Base-by-base conservation (phyloP, 2,113 vertebrate genomes). In the Bombycilla garrulus region DNA sequence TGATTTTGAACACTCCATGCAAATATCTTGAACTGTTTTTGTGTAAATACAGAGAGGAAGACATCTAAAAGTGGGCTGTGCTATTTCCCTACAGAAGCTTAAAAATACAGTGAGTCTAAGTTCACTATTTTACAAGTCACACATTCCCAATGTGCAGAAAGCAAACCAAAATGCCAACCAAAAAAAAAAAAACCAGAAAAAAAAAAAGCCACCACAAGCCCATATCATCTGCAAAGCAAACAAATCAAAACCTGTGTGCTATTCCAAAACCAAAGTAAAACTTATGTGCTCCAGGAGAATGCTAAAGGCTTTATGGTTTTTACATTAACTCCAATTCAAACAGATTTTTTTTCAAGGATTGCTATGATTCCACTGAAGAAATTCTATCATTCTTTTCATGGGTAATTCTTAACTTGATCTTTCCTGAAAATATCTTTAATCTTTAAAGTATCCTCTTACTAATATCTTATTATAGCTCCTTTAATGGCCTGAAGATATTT, bases 401-500 rank as follows among this genome's bases (percentile, higher is more conserved):
- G 25, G 29, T 19, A 47, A 57, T 73, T n/a, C 62, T 86, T 70
- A 47, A 45, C 12, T 81, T 57, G 12, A 11, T 87, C 65, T 94
- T 62, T 81, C 48, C 60, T 83, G 33, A 66, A 62, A 70, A 64
- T 31, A 48, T 17, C 38, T 90, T 79, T 38, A 28, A 62, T 72
- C n/a, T n/a, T 91, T 81, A 57, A 35, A 78, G 24, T 48, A 53
- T 73, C 25, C 21, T 84, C 62, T 83, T 78, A 74, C 18, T 77
- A 54, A n/a, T 64, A 57, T 31, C 54, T 87, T 83, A 91, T 73
- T 74, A 56, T 23, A 77, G 4, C 58, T 93, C 50, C 42, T 86
- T 81, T 65, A 94, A 61, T 26, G 50, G n/a, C 78, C 89, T 90
- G 53, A 53, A 76, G 65, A 85, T 88, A 93, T 97, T 97, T 97